Conservation (phyloP, 2,797 vertebrate genomes). For the Tokudaia muenninki region DNA sequence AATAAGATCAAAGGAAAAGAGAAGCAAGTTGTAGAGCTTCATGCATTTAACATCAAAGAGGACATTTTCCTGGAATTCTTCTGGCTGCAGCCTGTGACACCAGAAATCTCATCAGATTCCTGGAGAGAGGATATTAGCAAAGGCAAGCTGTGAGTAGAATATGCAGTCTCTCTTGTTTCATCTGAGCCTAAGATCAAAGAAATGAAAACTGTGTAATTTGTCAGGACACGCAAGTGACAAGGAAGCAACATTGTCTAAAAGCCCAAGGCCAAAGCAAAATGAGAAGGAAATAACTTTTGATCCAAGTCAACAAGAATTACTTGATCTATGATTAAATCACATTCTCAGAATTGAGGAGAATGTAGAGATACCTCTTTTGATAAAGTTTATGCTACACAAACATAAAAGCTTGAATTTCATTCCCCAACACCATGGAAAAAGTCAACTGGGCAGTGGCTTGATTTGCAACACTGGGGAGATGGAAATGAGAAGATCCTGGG, state of each 20-base stretch:
- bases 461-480: neutral
- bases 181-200: neutral
- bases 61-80: neutral
- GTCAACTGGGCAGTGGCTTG: neutral
- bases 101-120: neutral
- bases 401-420: neutral
- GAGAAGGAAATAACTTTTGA: neutral
- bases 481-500: neutral
- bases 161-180: neutral
- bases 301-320: neutral
- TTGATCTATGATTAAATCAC: neutral
- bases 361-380: neutral
- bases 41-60: conserved; percentile 41
- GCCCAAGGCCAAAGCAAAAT: neutral
- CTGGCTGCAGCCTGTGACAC: neutral
- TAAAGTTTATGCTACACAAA: neutral
- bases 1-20: conserved; percentile 23
- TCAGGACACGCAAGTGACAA: neutral
- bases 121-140: neutral
- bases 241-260: neutral
- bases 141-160: neutral
- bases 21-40: neutral
- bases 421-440: neutral
- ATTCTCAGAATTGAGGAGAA: neutral
- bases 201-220: neutral